Evolutionary conservation across 2,888 invertebrate species (phyloP), one percentile per base, ranked within the genome.

Genomic region (Harpalus rubripes): DNA sequence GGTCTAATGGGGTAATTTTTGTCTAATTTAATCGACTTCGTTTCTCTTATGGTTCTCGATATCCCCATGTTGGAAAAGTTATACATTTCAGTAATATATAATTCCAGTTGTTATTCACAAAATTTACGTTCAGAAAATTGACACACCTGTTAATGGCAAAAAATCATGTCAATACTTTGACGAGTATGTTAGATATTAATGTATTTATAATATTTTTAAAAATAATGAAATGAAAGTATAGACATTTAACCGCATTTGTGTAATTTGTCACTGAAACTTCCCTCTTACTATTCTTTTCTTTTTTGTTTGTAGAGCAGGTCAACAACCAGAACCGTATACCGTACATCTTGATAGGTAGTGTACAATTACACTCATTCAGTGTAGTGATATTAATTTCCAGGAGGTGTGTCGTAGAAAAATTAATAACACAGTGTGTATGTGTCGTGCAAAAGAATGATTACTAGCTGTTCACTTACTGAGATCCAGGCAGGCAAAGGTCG

Each of bases 381-480:
- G 68, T 16, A 15, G 68, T 15, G 68, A 68, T 74, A 74, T 74
- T 74, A 74, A 74, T 74, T 74, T 74, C 15, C 44, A 74, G 41
- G 44, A 52, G 44, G 44, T 52, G 44, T 52, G 44, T 52, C 44
- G 44, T 52, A 12, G 44, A 52, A 52, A 52, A 52, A 52, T 52
- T 8, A 52, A 52, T 52, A 52, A 12, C 44, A 52, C 8, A 15
- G 2, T 52, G n/a, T 74, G 72, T 74, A 15, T 52, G n/a, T 74
- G 72, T 74, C 72, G 72, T 74, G 72, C 72, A 44, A n/a, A 56
- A 74, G 44, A 78, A 78, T 78, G 59, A 78, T 58, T 58, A 78
- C 44, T 16, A 22, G 12, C n/a, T 78, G 58, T 56, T 56, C 78
- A 84, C 87, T 87, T 88, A 88, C 88, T 88, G 85, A 88, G 86